Evolutionary conservation across 2,113 vertebrate species (phyloP).

Genomic region (Nothoprocta pentlandii): DNA sequence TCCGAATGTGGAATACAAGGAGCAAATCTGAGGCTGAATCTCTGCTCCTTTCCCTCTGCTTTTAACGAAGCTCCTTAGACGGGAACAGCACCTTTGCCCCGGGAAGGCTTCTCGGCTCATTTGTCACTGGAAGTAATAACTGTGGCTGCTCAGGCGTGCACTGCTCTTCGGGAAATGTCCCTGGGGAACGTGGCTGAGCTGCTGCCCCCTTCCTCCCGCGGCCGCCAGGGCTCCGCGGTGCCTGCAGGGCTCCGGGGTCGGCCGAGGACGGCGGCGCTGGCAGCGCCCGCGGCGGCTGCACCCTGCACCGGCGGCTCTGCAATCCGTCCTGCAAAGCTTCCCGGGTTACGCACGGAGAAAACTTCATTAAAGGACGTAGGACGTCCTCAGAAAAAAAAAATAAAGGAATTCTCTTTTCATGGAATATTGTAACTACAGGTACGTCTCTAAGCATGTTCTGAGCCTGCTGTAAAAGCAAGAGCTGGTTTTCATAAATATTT

Average conservation of each 20-base stretch:
- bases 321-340: not conserved
- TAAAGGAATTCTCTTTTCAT: not conserved
- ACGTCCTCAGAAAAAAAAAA: not conserved
- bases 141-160: not conserved
- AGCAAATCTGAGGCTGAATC: fast-evolving
- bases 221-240: not conserved
- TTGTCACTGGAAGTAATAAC: not conserved
- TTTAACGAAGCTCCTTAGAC: not conserved
- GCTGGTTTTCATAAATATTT: not conserved
- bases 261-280: not conserved
- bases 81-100: not conserved
- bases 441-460: not conserved
- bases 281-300: not conserved
- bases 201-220: not conserved
- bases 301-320: not conserved
- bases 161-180: not conserved
- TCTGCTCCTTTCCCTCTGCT: not conserved
- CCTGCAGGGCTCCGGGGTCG: not conserved
- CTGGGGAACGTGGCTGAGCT: fast-evolving
- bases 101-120: conserved; percentile 39
- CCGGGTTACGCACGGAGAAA: not conserved
- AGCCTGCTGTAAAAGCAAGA: not conserved
- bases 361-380: not conserved
- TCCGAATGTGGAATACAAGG: not conserved
- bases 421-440: not conserved